Base-by-base conservation (phyloP, 2,797 vertebrate genomes). In the Bufotes viridis region DNA sequence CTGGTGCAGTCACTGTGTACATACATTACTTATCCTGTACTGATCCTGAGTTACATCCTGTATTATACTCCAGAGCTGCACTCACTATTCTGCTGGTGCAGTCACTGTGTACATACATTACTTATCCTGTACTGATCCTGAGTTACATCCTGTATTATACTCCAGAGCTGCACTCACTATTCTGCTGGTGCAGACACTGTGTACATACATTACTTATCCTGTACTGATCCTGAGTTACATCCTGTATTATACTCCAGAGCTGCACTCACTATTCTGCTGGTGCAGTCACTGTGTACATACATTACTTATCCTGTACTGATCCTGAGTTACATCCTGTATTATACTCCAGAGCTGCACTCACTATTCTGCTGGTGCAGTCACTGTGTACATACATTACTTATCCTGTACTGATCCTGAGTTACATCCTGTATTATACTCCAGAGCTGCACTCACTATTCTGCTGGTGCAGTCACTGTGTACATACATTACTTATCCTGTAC, bases 71-170 rank as follows among this genome's bases (percentile, higher is more conserved):
- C 61, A 63, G 61, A 63, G 61, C 60, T 20, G 60, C 60, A 22
- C 60, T 63, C 60, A 63, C 60, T 63, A 55, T 55, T 72, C 29
- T 72, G 29, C 69, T 72, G 29, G 69, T 72, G 17, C 14, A 72
- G 69, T 72, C 29, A 72, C 63, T 67, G 63, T 67, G n/a, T 67
- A 67, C 63, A 29, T 70, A 67, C 63, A 67, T 67, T 67, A 24
- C n/a, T 42, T n/a, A 15, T 15, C 61, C 61, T 34, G 29, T 34
- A 34, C 29, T 34, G 29, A 34, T 34, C 29, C 29, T 34, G 29
- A 34, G 29, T 34, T 34, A 34, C 7, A 15, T 15, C 61, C 61
- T 63, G 61, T 63, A 63, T 63, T n/a, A 63, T 63, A 63, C 61
- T n/a, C 61, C 61, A 63, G 61, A 63, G 61, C 60, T 20, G 60